phyloP scores from a whole-genome alignment of 2,797 vertebrate genomes.

The Rhinoraja longicauda region DNA sequence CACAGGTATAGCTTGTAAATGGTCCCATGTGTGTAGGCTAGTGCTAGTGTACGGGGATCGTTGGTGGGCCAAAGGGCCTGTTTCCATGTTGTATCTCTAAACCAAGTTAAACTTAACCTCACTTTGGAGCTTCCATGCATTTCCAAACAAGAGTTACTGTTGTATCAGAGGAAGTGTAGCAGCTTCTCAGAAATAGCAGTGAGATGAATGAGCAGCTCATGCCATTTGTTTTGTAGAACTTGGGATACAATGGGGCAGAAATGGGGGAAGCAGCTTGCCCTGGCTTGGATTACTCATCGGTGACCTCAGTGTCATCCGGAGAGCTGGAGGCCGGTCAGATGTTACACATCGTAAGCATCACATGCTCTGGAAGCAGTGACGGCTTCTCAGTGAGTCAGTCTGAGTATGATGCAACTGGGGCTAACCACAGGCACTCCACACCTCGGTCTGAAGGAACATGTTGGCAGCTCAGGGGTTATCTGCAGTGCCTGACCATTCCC shows the following conservation, averaged over 20 bases:
- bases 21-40: too few relatives aligned
- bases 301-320: background rate
- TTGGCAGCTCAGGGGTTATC: background rate
- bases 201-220: background rate
- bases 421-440: background rate
- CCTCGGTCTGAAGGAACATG: background rate
- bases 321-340: background rate
- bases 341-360: background rate
- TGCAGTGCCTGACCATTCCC: background rate
- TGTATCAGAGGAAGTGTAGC: background rate
- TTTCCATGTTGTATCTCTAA: too few relatives aligned
- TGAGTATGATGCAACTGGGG: background rate
- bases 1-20: too few relatives aligned
- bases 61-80: too few relatives aligned
- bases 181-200: background rate
- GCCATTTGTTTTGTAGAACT: background rate
- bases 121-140: too few relatives aligned
- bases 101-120: too few relatives aligned
- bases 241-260: background rate
- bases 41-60: too few relatives aligned
- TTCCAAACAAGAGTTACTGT: too few relatives aligned
- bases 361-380: background rate
- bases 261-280: background rate
- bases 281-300: background rate
- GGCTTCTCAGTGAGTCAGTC: background rate